Base-by-base conservation (phyloP, 1,140 invertebrate species). In the Sitophilus oryzae region DNA sequence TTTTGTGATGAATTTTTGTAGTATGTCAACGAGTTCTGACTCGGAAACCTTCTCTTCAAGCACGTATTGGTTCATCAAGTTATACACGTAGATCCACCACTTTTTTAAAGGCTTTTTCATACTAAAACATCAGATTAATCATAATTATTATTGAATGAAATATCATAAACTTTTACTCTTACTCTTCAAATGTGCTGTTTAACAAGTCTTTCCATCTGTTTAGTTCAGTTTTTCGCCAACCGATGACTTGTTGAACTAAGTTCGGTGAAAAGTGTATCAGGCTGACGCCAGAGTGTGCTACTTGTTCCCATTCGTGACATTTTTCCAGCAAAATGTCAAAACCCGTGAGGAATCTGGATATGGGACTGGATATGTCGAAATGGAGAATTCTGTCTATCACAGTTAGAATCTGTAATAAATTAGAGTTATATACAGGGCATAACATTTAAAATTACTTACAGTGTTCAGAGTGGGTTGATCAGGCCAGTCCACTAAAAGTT, bases 191-290 rank as follows among this genome's bases (percentile, higher is more conserved):
- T 2, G 82, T 71, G 52, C 79, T 78, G 43, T 82, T 79, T 0
- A 95, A 71, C 44, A 86, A 84, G 65, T 86, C 80, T 58, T 87
- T 88, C 92, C 93, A 96, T 60, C 82, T 82, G 23, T 80, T 79
- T 40, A 99, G 77, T 73, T 99, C 96, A 1, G 96, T 68, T 71
- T 91, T 88, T 48, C 95, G 81, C 95, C 94, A 99, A 20, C 82
- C 77, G 38, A 96, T 84, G 37, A 98, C 89, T 60, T 91, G 82
- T 49, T 85, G 76, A 1, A 86, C 89, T 0, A 98, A 72, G 36
- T 78, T 74, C 15, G 81, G 69, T 8, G 89, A 78, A 52, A 89
- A 75, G 0, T 82, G 76, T 0, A 80, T 75, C 64, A 99, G 71
- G 52, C 89, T 92, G 23, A 97, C 91, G 2, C 84, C 85, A 58